phyloP scores from a whole-genome alignment of 2,888 invertebrate species.

The Dasypolia templi region DNA sequence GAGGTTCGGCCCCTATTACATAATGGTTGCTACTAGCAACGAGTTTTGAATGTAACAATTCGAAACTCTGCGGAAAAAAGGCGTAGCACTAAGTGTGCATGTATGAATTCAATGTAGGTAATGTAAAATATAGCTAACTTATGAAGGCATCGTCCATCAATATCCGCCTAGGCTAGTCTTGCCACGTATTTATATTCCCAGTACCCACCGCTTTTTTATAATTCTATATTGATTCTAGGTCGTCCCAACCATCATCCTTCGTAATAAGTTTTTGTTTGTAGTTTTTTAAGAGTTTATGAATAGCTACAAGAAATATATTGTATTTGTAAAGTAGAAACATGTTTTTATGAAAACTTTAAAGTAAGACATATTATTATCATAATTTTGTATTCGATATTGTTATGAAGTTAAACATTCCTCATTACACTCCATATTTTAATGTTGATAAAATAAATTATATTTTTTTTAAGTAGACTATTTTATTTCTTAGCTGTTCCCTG shows the following conservation, averaged over 20 bases:
- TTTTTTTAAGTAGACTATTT: conserved; percentile 12
- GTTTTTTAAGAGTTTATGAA: conserved; percentile 62
- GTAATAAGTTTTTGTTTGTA: conserved; percentile 49
- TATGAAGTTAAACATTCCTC: conserved; percentile 68
- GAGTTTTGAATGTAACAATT: not conserved
- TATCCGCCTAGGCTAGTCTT: conserved; percentile 37
- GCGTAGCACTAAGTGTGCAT: not conserved
- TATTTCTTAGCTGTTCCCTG: not conserved
- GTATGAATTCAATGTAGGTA: not conserved
- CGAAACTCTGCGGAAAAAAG: not conserved
- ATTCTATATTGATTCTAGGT: not conserved
- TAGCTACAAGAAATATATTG: conserved; percentile 41
- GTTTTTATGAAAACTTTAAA: conserved; percentile 51
- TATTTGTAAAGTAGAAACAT: conserved; percentile 45
- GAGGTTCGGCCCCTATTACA: not conserved
- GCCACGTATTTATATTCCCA: conserved; percentile 5
- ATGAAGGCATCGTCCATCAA: not conserved
- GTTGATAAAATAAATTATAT: conserved; percentile 69
- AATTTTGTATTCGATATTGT: conserved; percentile 65
- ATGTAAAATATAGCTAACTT: conserved; percentile 1
- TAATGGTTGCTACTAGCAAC: not conserved
- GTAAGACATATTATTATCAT: conserved; percentile 55
- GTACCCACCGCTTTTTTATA: conserved; percentile 25
- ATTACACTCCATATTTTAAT: conserved; percentile 65
- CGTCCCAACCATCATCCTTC: conserved; percentile 5